Evolutionary conservation across 1,140 invertebrate genomes (phyloP).

Genomic region (Bombus sibiricus): DNA sequence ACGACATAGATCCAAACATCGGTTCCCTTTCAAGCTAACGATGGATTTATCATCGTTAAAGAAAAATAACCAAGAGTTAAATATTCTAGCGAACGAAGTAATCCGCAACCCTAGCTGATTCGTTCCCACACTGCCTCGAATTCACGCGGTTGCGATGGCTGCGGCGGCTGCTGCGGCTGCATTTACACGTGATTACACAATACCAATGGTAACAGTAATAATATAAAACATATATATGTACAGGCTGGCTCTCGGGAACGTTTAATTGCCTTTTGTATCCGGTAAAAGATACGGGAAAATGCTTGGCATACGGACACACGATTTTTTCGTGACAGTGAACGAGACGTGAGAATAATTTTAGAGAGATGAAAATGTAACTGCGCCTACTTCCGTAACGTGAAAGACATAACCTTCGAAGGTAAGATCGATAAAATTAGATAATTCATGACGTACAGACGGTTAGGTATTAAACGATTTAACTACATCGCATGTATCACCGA

Average conservation of each 20-base stretch:
- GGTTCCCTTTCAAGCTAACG: not conserved
- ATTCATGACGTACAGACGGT: not conserved
- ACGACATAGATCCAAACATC: not conserved
- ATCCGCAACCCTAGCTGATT: constrained; percentile 52
- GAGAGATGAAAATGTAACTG: not conserved
- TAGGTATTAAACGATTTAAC: not conserved
- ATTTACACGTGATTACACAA: constrained; percentile 53
- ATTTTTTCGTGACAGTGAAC: not conserved
- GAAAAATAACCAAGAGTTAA: not conserved
- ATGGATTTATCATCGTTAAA: not conserved
- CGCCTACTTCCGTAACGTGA: no score
- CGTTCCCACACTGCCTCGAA: constrained; percentile 45
- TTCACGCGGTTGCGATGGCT: constrained; percentile 50
- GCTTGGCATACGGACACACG: no score
- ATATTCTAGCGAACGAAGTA: not conserved
- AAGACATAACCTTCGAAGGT: not conserved
- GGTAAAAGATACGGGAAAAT: not conserved
- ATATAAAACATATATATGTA: constrained; percentile 24
- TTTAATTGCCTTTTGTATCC: no score
- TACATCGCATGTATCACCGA: not conserved
- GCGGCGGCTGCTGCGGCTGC: constrained; percentile 59
- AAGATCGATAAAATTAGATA: not conserved
- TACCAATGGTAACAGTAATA: constrained; percentile 36
- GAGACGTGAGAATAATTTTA: not conserved
- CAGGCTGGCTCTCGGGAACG: not conserved